Evolutionary conservation across 2,888 invertebrate species (phyloP).

Genomic region (Tiphia femorata): DNA sequence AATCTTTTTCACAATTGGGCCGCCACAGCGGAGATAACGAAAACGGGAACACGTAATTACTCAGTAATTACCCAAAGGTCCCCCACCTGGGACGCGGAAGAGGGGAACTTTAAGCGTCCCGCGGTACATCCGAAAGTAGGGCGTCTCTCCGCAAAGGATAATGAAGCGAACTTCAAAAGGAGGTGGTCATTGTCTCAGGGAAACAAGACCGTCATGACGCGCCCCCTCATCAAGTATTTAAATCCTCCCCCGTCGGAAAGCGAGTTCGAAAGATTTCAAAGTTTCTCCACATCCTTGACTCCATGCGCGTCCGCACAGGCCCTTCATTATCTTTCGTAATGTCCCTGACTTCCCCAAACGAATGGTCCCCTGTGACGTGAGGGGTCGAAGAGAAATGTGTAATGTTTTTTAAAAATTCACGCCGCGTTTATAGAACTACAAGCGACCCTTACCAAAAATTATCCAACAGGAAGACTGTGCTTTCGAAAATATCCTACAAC

Average conservation of each 20-base stretch:
- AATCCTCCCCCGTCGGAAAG: not conserved
- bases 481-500: no score
- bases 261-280: no score
- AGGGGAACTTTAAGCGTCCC: conserved; percentile 15
- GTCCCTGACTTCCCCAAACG: no score
- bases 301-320: no score
- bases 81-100: conserved; percentile 21
- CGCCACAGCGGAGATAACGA: conserved; percentile 9
- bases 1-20: conserved; percentile 1
- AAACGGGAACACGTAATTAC: conserved; percentile 21
- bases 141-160: conserved; percentile 14
- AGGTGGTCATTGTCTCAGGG: not conserved
- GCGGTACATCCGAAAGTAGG: conserved; percentile 29
- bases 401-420: no score
- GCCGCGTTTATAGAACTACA: no score
- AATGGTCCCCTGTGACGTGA: no score
- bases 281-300: no score
- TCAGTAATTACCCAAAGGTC: conserved; percentile 30
- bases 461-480: no score
- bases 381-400: no score
- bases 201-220: not conserved
- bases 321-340: no score
- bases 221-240: conserved; percentile 5
- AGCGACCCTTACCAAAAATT: no score
- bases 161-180: not conserved